phyloP scores from a whole-genome alignment of 2,888 invertebrate genomes.

The Unio delphinus region DNA sequence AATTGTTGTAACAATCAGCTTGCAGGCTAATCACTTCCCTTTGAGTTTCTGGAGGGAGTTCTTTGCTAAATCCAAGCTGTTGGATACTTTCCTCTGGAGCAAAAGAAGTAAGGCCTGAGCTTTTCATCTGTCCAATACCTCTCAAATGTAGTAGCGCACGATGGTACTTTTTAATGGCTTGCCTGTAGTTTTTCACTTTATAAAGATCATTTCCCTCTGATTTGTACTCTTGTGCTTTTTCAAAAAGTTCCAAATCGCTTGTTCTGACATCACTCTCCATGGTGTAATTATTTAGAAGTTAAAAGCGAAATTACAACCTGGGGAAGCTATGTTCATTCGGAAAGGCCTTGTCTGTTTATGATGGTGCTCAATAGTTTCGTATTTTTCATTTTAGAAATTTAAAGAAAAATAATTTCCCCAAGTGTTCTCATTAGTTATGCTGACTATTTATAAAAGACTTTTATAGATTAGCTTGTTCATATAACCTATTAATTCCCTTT shows the following conservation, averaged over 20 bases:
- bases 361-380: too few species aligned
- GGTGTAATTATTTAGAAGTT: too few species aligned
- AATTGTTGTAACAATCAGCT: slow-evolving; percentile 66
- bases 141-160: slow-evolving; percentile 62
- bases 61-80: slow-evolving; percentile 19
- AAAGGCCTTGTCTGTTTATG: too few species aligned
- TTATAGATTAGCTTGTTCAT: too few species aligned
- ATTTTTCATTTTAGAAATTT: too few species aligned
- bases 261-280: slow-evolving; percentile 9
- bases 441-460: too few species aligned
- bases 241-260: slow-evolving; percentile 41
- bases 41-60: slow-evolving; percentile 36
- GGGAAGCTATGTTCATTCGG: too few species aligned
- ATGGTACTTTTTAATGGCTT: slow-evolving; percentile 67
- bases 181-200: slow-evolving; percentile 51
- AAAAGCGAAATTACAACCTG: too few species aligned
- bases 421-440: too few species aligned
- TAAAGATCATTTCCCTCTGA: slow-evolving; percentile 62
- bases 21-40: slow-evolving; percentile 45
- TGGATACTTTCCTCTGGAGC: slow-evolving; percentile 21
- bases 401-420: too few species aligned
- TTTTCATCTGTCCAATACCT: slow-evolving; percentile 45
- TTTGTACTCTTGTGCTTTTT: slow-evolving; percentile 57
- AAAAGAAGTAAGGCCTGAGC: slow-evolving; percentile 29
- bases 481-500: too few species aligned